Evolutionary conservation across 1,140 invertebrate genomes (phyloP), one percentile per base, ranked within the genome.

Genomic region (Phortica variegata): DNA sequence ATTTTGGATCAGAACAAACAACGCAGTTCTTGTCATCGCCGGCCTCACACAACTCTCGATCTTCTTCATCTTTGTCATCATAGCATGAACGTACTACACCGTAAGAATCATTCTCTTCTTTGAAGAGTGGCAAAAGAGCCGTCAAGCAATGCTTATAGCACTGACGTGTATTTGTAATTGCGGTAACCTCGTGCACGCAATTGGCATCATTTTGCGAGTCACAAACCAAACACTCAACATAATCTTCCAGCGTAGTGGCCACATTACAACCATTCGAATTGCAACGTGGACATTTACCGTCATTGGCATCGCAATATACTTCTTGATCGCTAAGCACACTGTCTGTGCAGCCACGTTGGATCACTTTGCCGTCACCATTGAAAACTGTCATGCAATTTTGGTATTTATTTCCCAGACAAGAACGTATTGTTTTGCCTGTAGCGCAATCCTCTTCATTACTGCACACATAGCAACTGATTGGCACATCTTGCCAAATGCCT

Each of bases 241-340:
- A 73, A 12, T 49, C 40, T 1, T 44, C 36, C 3, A 58, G 45
- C 13, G 45, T 53, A 17, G 51, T 54, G 19, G 71, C 66, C 5
- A 49, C 33, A 17, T 73, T 73, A 43, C 71, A 73, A n/a, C 59
- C 63, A 26, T 74, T 74, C 10, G 70, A 73, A 15, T 74, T 74
- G 39, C 71, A 74, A 31, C 63, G 63, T 0, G 61, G 60, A 37
- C 71, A 74, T 0, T 50, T 51, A 1, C 46, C 37, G 1, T 53
- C 51, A 20, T 66, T 38, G 2, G 40, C 50, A 0, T 65, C 56
- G n/a, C 71, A 74, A 21, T 54, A 31, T 17, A 21, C 29, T 36
- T 34, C 7, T 43, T 53, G 10, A 8, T 42, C n/a, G 33, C 12
- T 7, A 10, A 48, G 17, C 3, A 74, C 45, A 0, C 34, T 7